Conservation (phyloP, 1,140 invertebrate species). For the Schlechtendalia chinensis region DNA sequence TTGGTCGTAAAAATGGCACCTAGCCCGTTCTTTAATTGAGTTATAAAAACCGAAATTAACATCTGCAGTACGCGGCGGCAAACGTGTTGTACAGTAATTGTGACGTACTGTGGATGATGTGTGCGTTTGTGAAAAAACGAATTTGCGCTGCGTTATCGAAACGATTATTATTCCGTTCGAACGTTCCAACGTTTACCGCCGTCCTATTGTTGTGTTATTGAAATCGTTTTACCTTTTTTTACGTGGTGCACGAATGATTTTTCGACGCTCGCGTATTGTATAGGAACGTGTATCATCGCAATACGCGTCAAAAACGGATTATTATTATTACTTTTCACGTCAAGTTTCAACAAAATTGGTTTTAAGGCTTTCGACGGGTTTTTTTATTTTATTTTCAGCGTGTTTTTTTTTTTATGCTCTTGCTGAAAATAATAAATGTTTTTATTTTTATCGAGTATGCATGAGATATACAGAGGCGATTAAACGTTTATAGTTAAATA, state of each 20-base stretch:
- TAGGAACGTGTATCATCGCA: background rate
- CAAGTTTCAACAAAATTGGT: no score
- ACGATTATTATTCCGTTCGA: no score
- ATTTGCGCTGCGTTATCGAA: no score
- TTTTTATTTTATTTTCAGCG: no score
- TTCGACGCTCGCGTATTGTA: background rate
- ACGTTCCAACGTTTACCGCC: no score
- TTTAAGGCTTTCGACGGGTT: no score
- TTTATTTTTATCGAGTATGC: background rate
- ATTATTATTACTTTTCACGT: no score
- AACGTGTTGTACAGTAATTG: background rate
- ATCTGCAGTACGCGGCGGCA: background rate
- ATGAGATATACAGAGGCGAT: no score
- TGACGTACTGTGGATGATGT: background rate
- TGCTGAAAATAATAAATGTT: background rate
- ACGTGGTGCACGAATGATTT: background rate
- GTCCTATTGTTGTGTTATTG: background rate
- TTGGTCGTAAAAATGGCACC: constrained; percentile 44
- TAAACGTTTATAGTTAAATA: no score
- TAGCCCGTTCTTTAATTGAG: constrained; percentile 38
- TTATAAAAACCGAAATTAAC: constrained; percentile 37
- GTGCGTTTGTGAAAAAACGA: background rate
- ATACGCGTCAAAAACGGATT: background rate
- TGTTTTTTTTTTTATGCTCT: background rate
- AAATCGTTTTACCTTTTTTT: background rate